phyloP scores from a whole-genome alignment of 2,797 vertebrate genomes.

The Pseudotriccus pelzelni region DNA sequence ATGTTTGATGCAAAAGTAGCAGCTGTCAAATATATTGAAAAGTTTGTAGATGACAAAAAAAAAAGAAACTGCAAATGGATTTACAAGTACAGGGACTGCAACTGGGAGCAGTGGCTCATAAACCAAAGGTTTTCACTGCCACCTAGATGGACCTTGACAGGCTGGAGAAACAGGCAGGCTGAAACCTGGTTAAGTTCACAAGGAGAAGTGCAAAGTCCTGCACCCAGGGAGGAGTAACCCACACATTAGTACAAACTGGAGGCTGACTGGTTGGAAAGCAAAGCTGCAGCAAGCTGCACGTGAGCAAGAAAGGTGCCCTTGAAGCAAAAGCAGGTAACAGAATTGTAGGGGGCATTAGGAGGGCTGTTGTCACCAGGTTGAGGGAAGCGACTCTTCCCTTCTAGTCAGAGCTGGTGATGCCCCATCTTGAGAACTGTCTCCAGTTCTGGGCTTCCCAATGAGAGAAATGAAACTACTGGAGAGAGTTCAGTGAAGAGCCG shows the following conservation, averaged over 20 bases:
- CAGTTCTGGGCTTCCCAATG: neutral
- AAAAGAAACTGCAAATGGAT: neutral
- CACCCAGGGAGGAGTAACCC: neutral
- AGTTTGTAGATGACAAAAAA: neutral
- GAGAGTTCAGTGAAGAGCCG: neutral
- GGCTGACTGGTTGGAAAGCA: neutral
- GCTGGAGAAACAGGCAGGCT: neutral
- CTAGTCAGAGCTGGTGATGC: neutral
- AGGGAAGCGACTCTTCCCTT: neutral
- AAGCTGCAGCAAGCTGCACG: neutral
- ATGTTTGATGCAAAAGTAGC: neutral
- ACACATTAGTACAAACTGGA: neutral
- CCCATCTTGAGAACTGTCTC: neutral
- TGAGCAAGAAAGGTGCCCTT: neutral
- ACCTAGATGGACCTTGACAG: neutral
- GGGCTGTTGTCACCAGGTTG: accelerated
- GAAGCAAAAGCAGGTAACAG: neutral
- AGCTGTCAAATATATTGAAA: neutral
- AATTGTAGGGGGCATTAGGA: neutral
- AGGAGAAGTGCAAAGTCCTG: neutral
- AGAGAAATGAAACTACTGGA: neutral
- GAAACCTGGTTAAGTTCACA: neutral
- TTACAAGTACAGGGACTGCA: neutral
- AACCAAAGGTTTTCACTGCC: neutral
- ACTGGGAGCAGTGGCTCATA: neutral